These are phyloP conservation scores for Falco rusticolus DNA, from an alignment of 2,797 vertebrate species.

Conservation along the genomic window DNA sequence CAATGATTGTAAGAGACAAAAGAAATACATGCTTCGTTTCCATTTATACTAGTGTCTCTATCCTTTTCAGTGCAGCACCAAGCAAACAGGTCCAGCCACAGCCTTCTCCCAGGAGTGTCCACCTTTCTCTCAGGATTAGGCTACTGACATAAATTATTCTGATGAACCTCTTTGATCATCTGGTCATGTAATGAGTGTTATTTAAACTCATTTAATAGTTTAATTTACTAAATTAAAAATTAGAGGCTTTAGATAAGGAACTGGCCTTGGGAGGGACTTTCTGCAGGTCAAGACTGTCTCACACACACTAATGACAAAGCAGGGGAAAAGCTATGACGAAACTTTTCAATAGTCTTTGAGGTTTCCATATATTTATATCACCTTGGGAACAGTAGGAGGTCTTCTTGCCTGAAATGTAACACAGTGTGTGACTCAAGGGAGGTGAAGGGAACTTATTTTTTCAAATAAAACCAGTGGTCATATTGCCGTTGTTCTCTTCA, in stretches of 20 bases:
- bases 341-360: neutral
- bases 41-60: neutral
- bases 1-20: neutral
- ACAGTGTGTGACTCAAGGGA: rapidly evolving
- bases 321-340: neutral
- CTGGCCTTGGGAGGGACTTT: neutral
- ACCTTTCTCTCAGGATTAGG: neutral
- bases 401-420: neutral
- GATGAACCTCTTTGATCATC: neutral
- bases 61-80: neutral
- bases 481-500: neutral
- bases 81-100: neutral
- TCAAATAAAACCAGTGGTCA: neutral
- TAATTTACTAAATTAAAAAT: neutral
- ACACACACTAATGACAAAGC: neutral
- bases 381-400: neutral
- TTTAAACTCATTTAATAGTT: no score
- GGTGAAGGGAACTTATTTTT: neutral
- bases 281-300: neutral
- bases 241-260: neutral
- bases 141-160: neutral
- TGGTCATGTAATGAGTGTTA: neutral
- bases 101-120: neutral
- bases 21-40: neutral
- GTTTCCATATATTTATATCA: neutral